Percentiles rank a stretch among this genome's conserved stretches.
phyloP scores from a whole-genome alignment of 2,888 invertebrate genomes.

The Dolomedes plantarius region DNA sequence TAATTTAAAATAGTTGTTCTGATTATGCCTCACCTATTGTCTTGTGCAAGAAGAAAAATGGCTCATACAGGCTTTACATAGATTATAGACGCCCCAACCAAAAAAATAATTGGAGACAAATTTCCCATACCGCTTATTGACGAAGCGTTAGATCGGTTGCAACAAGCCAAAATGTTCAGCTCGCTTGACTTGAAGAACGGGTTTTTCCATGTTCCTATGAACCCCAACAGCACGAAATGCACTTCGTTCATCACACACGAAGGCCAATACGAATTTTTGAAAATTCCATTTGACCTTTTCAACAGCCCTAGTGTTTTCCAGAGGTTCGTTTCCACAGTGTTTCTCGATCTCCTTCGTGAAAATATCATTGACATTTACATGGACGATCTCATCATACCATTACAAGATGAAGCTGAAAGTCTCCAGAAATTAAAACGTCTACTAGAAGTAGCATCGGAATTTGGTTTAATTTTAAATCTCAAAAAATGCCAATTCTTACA shows the following conservation, averaged over 20 bases:
- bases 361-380: constrained; percentile 24
- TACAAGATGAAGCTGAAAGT: not conserved
- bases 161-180: no score
- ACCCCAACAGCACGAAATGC: not conserved
- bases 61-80: not conserved
- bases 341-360: not conserved
- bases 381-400: constrained; percentile 22
- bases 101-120: no score
- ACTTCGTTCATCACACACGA: constrained; percentile 18
- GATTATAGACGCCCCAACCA: no score
- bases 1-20: not conserved
- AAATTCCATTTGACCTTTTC: constrained; percentile 1
- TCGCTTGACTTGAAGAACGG: no score
- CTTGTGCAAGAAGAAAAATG: not conserved
- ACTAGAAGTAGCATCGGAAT: not conserved
- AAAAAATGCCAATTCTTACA: constrained; percentile 31
- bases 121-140: no score
- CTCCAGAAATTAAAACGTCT: not conserved
- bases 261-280: constrained; percentile 15
- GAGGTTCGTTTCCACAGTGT: not conserved
- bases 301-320: constrained; percentile 14
- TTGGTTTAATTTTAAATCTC: constrained; percentile 32
- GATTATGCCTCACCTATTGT: not conserved
- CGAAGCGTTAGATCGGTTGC: no score
- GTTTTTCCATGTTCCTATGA: no score